Base-by-base conservation (phyloP, 2,113 vertebrate species). In the Micromys minutus region DNA sequence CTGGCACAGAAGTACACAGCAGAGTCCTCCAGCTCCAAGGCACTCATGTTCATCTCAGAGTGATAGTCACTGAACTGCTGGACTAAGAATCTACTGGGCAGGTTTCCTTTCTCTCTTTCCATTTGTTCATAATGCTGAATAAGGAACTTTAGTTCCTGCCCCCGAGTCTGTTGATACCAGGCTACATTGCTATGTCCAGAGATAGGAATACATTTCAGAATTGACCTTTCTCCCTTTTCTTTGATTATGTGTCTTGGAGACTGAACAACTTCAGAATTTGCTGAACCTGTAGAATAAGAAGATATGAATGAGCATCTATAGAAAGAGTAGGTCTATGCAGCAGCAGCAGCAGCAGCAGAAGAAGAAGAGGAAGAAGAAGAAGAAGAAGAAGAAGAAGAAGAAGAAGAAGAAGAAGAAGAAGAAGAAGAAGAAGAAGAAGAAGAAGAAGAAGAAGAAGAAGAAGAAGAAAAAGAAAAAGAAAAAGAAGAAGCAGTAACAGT, bases 141-240 rank as follows among this genome's bases (percentile, higher is more conserved):
- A 45, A 95, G 94, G 29, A 92, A 89, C 80, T 81, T 34, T 26
- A 50, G 90, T 7, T 52, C 77, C 21, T 89, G 90, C 0, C 74
- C 94, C 0, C 0, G 31, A 36, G 2, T 9, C 42, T 96, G 90
- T 57, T 92, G 87, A 65, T 95, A 94, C 96, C 96, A 97, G 77
- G 0, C 17, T 63, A 97, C 87, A 36, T 0, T 29, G 0, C 0
- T 6, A 42, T 98, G 94, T 50, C 94, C 93, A 11, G 94, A 47
- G 10, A 71, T 16, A 5, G 81, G 93, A 1, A 12, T 29, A 50
- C 77, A 95, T 39, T 45, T 57, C 72, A 96, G 72, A 63, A 16
- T 1, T 0, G 50, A 61, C 16, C 13, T 13, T 42, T 2, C 72
- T 36, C 26, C 69, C 17, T 13, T 17, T 7, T 17, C 85, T 90